Evolutionary conservation across 2,888 invertebrate species (phyloP).

Genomic region (Cosmia trapezina): DNA sequence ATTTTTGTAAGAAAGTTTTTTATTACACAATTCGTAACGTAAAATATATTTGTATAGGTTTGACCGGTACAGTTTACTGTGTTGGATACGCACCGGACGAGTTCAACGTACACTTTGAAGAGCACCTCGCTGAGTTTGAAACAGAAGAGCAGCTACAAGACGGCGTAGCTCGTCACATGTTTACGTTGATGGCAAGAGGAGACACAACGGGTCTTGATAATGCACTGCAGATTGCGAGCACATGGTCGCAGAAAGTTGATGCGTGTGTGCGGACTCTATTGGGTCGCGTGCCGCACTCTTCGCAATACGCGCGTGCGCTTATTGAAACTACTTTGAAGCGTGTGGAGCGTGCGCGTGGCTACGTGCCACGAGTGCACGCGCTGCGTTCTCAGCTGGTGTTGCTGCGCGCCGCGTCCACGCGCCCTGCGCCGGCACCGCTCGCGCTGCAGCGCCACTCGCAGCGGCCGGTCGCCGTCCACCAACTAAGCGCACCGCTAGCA

Average conservation of each 20-base stretch:
- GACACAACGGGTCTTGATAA: constrained; percentile 50
- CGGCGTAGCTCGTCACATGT: constrained; percentile 75
- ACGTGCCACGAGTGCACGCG: constrained; percentile 49
- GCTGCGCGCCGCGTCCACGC: constrained; percentile 57
- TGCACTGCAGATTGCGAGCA: constrained; percentile 34
- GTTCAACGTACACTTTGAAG: constrained; percentile 65
- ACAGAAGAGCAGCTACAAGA: constrained; percentile 72
- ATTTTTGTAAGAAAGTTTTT: too few species aligned
- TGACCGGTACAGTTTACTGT: constrained; percentile 78
- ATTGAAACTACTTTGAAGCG: constrained; percentile 71
- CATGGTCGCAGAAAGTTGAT: constrained; percentile 70
- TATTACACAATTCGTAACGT: neutral
- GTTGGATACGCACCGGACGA: constrained; percentile 76
- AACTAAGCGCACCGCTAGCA: constrained; percentile 64
- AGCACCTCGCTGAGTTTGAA: constrained; percentile 64
- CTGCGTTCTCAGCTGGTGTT: constrained; percentile 71
- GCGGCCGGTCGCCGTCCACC: constrained; percentile 62
- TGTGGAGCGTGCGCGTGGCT: constrained; percentile 59
- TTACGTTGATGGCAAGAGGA: constrained; percentile 66
- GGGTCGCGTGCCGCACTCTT: constrained; percentile 74
- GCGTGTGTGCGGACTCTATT: constrained; percentile 69
- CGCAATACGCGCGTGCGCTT: constrained; percentile 74
- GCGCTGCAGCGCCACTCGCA: constrained; percentile 67
- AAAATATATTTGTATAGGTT: constrained; percentile 61
- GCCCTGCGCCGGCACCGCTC: neutral